Conservation (phyloP, 2,113 vertebrate genomes). For the Tetraodon nigroviridis region DNA sequence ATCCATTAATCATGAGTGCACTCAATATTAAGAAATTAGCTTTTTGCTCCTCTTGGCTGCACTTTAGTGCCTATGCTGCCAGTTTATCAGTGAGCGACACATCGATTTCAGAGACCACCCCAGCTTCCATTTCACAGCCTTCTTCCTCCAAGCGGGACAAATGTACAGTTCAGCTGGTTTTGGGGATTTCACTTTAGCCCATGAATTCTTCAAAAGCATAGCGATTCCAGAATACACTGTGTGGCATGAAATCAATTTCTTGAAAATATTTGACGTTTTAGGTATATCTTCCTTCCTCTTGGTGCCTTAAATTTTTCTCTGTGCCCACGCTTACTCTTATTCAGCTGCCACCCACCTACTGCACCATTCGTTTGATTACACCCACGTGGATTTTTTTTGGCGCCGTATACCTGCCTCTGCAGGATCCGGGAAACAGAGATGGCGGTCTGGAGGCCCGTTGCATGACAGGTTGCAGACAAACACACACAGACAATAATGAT, state of each 20-base stretch:
- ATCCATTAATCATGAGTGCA: not conserved
- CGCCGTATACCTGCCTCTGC: constrained; percentile 47
- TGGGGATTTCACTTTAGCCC: constrained; percentile 3
- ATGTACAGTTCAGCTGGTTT: constrained; percentile 17
- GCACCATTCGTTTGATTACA: constrained; percentile 37
- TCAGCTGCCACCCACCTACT: constrained; percentile 34
- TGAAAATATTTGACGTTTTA: not conserved
- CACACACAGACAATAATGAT: not conserved
- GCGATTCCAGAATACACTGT: constrained; percentile 13
- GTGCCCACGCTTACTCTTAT: constrained; percentile 34
- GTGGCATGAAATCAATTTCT: constrained; percentile 6
- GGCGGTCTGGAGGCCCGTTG: constrained; percentile 48
- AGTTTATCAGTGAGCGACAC: constrained; percentile 21
- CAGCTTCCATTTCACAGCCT: constrained; percentile 25
- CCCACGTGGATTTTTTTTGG: constrained; percentile 50
- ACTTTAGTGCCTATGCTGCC: not conserved
- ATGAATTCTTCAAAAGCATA: constrained; percentile 3
- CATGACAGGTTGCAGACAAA: constrained; percentile 13
- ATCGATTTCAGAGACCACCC: not conserved
- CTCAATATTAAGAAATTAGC: not conserved
- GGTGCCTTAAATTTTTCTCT: constrained; percentile 8
- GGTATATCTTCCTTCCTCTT: constrained; percentile 1
- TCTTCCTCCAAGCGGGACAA: constrained; percentile 11
- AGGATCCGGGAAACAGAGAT: constrained; percentile 40
- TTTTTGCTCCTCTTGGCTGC: constrained; percentile 4